Evolutionary conservation across 1,140 invertebrate species (phyloP).

Genomic region (Eueides isabella): DNA sequence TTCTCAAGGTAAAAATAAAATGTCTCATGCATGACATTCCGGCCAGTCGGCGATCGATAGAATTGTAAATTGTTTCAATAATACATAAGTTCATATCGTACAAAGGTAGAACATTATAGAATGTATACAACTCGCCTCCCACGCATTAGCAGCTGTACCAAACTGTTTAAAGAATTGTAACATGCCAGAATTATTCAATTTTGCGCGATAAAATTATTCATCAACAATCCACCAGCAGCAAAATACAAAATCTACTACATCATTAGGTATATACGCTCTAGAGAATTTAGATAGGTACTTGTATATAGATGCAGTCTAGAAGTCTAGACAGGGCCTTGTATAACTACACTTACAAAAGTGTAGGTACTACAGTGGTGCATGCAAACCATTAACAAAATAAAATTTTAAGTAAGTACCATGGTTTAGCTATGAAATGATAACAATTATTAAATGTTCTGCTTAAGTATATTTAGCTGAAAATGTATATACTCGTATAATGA

Average conservation of each 20-base stretch:
- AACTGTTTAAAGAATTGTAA: slow-evolving; percentile 40
- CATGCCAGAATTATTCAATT: slow-evolving; percentile 38
- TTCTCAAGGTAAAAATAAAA: slow-evolving; percentile 74
- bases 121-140: slow-evolving; percentile 46
- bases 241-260: slow-evolving; percentile 30
- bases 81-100: slow-evolving; percentile 56
- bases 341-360: slow-evolving; percentile 25
- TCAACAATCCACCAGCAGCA: slow-evolving; percentile 29
- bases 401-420: slow-evolving; percentile 6
- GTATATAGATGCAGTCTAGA: slow-evolving; percentile 42
- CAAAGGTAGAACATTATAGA: slow-evolving; percentile 50
- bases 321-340: slow-evolving; percentile 47
- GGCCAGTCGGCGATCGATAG: slow-evolving; percentile 62
- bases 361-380: slow-evolving; percentile 25
- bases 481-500: not conserved
- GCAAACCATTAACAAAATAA: slow-evolving; percentile 21
- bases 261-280: slow-evolving; percentile 18
- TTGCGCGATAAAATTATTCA: slow-evolving; percentile 37
- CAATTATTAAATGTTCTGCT: not conserved
- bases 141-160: slow-evolving; percentile 41
- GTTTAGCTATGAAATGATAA: not conserved
- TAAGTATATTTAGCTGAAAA: not conserved
- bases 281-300: slow-evolving; percentile 25
- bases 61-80: slow-evolving; percentile 75
- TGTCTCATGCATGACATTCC: slow-evolving; percentile 64